A percentile compares a stretch with the other conserved stretches of the same genome.
phyloP scores from a whole-genome alignment of 2,888 invertebrate genomes.

The Zaprionus obscuricornis region DNA sequence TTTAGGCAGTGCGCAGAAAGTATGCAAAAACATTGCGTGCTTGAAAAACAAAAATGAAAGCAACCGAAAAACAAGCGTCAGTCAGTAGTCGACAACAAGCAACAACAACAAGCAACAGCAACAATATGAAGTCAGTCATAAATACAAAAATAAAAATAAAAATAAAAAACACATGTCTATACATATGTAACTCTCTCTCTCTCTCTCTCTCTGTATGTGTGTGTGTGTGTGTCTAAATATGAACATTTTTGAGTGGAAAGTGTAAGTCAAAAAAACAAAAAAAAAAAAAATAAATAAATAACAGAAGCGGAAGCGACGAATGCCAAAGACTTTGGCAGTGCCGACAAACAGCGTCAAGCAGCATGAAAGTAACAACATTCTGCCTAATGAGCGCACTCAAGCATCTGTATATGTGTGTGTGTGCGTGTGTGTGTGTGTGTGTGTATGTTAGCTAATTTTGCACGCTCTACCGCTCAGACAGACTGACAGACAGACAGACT shows the following conservation, averaged over 20 bases:
- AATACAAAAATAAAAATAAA: background rate
- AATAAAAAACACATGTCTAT: background rate
- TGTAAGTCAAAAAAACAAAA: constrained; percentile 55
- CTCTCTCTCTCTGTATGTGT: constrained; percentile 3
- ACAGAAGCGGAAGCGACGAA: constrained; percentile 47
- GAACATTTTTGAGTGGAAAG: constrained; percentile 53
- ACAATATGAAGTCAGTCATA: constrained; percentile 35
- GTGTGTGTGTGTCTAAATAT: constrained; percentile 18
- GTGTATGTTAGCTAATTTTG: constrained; percentile 50
- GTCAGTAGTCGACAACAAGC: constrained; percentile 3
- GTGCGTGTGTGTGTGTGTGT: constrained; percentile 2
- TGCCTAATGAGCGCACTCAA: constrained; percentile 70
- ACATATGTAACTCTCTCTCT: too few species aligned
- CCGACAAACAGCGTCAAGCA: constrained; percentile 52
- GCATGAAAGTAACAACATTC: constrained; percentile 66
- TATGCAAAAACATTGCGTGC: constrained; percentile 56
- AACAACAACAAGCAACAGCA: too few species aligned
- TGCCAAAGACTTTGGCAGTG: constrained; percentile 61
- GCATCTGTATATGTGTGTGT: constrained; percentile 33
- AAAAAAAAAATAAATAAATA: too few species aligned
- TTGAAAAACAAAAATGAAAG: constrained; percentile 54
- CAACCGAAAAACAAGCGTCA: constrained; percentile 40
- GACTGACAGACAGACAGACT: background rate
- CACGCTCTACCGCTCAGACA: constrained; percentile 33
- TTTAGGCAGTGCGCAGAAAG: constrained; percentile 57